Percentiles rank a stretch among this genome's conserved stretches.
Evolutionary conservation across 1,140 invertebrate genomes (phyloP).

Genomic region (Latrodectus geometricus): DNA sequence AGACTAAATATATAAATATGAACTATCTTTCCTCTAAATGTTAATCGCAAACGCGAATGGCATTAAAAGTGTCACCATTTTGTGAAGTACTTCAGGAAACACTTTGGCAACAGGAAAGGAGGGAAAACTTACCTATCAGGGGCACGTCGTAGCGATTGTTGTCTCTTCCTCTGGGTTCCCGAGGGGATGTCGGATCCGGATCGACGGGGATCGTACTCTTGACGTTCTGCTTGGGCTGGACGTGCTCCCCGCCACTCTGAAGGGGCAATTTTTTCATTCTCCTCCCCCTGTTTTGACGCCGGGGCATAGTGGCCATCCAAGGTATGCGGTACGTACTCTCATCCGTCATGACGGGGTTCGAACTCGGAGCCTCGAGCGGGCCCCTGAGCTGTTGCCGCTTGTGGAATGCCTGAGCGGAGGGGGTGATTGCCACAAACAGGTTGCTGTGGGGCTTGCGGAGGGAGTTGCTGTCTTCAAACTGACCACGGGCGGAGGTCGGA

Average conservation of each 20-base stretch:
- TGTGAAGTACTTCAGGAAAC: no score
- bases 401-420: slow-evolving; percentile 22
- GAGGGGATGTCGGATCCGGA: slow-evolving; percentile 13
- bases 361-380: neutral
- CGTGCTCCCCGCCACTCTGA: slow-evolving; percentile 11
- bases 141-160: slow-evolving; percentile 48
- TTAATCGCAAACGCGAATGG: no score
- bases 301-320: slow-evolving; percentile 38
- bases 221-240: slow-evolving; percentile 21
- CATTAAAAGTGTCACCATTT: no score
- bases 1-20: no score
- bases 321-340: slow-evolving; percentile 32
- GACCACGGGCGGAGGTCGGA: neutral
- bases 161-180: slow-evolving; percentile 48
- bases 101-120: no score
- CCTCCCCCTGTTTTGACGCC: slow-evolving; percentile 15
- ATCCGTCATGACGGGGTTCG: neutral
- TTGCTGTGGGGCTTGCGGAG: slow-evolving; percentile 30
- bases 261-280: slow-evolving; percentile 41
- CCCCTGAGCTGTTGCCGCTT: slow-evolving; percentile 4
- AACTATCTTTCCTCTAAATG: no score
- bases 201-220: slow-evolving; percentile 39
- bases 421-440: slow-evolving; percentile 21
- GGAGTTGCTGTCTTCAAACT: slow-evolving; percentile 4
- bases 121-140: slow-evolving; percentile 29